Base-by-base conservation (phyloP, 2,113 vertebrate genomes). In the Poeciliopsis retropinna region DNA sequence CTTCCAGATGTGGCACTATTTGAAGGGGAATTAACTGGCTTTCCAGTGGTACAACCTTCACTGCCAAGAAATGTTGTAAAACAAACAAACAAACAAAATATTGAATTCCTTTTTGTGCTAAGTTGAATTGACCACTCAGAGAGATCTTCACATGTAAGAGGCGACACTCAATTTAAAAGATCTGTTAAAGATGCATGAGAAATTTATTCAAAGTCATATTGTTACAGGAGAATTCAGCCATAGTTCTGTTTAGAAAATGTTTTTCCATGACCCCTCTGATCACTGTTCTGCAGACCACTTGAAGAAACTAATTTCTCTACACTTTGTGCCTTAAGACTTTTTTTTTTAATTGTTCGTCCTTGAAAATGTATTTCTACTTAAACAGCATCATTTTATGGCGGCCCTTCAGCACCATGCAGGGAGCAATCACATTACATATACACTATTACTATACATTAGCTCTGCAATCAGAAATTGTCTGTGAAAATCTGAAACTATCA, bases 401-500 rank as follows among this genome's bases (percentile, higher is more conserved):
- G 63, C 67, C 68, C 74, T 80, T 70, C 73, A 37, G 47, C 32
- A 63, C 39, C 34, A 29, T 15, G 27, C 29, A 41, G 19, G 25
- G 13, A 34, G 64, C 57, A 57, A 57, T 57, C 51, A 57, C 25
- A 57, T 57, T 25, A 57, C 51, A 57, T 57, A 57, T n/a, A 57
- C 22, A 10, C 51, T 57, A 57, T 57, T 25, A 57, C 71, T 74
- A 25, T 13, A 73, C 17, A 82, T 79, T 54, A 79, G 75, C 72
- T 83, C 73, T 82, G 57, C 17, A 73, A 72, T 90, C 75, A 76
- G 57, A 75, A 81, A 78, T 54, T 10, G 51, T 67, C 71, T 78
- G 73, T 83, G 80, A 69, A 88, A 79, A 82, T 68, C 60, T 32
- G 63, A 89, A 69, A 64, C 61, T 76, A 86, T 82, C 72, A 34